Conservation (phyloP, 2,113 vertebrate genomes). For the Lycocorax pyrrhopterus region DNA sequence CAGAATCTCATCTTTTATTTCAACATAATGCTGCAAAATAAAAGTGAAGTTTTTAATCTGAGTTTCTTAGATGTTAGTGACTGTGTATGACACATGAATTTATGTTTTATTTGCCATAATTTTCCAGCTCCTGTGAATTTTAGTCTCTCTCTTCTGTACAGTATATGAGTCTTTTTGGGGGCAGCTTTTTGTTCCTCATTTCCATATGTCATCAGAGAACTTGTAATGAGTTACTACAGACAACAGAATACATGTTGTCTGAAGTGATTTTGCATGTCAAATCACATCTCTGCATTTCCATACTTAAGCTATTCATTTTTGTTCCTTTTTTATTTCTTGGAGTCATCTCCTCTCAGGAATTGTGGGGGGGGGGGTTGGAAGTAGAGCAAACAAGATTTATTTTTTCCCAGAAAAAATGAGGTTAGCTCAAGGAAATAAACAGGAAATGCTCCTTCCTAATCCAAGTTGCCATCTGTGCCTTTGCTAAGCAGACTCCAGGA, state of each 20-base stretch:
- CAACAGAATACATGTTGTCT: neutral
- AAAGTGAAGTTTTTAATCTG: neutral
- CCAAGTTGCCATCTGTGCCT: neutral
- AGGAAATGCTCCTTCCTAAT: constrained; percentile 33
- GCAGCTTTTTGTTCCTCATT: neutral
- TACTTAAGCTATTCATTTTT: neutral
- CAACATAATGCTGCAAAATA: neutral
- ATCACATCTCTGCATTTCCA: neutral
- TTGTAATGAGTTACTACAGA: neutral
- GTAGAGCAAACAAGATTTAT: neutral
- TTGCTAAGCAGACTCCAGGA: neutral
- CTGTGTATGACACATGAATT: neutral
- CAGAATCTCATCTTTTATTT: neutral
- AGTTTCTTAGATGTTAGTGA: neutral
- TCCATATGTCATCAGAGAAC: neutral
- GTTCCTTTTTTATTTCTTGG: neutral
- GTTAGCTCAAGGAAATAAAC: constrained; percentile 15
- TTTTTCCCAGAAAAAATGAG: neutral
- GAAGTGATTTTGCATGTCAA: neutral
- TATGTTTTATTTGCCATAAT: neutral
- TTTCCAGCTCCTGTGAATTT: neutral
- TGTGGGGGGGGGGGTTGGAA: fast-evolving
- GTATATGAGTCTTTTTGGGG: neutral
- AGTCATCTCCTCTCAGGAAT: neutral
- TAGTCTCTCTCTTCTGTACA: neutral